Conservation (phyloP, 2,888 invertebrate species). For the Eretmocerus hayati region DNA sequence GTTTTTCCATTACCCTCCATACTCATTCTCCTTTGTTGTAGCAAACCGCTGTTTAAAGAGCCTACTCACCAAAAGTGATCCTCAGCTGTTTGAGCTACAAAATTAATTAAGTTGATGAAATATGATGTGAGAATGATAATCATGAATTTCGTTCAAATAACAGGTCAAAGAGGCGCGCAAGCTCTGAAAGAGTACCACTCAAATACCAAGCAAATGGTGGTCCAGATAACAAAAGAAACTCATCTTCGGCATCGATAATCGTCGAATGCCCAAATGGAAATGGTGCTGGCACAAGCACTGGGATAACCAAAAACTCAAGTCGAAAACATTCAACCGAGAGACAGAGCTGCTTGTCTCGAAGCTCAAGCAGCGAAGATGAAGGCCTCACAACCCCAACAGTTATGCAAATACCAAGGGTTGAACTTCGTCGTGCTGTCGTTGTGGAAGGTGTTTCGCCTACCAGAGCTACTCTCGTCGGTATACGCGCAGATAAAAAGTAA, state of each 20-base stretch:
- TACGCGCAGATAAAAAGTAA: conserved; percentile 1
- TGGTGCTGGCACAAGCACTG: neutral
- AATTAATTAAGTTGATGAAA: too few species aligned
- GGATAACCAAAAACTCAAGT: neutral
- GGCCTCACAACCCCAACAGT: conserved; percentile 28
- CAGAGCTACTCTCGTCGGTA: conserved; percentile 6
- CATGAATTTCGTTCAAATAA: too few species aligned
- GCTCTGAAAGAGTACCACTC: conserved; percentile 35
- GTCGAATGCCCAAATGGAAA: neutral
- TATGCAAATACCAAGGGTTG: conserved; percentile 20
- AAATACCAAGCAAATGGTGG: conserved; percentile 41
- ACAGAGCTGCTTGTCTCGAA: conserved; percentile 7
- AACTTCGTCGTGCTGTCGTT: conserved; percentile 13
- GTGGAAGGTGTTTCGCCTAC: conserved; percentile 15
- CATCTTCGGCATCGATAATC: conserved; percentile 18
- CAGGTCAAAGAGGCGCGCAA: conserved; percentile 16
- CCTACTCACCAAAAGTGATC: too few species aligned
- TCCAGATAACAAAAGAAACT: conserved; percentile 34
- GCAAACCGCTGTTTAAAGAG: too few species aligned
- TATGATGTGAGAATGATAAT: too few species aligned
- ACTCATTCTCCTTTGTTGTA: too few species aligned
- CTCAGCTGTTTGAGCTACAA: too few species aligned
- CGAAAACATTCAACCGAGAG: conserved; percentile 1
- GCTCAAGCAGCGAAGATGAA: conserved; percentile 23
- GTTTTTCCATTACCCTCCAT: too few species aligned